Percentiles rank a stretch among this genome's conserved stretches.
Evolutionary conservation across 1,140 invertebrate genomes (phyloP).

Genomic region (Ceratina calcarata): DNA sequence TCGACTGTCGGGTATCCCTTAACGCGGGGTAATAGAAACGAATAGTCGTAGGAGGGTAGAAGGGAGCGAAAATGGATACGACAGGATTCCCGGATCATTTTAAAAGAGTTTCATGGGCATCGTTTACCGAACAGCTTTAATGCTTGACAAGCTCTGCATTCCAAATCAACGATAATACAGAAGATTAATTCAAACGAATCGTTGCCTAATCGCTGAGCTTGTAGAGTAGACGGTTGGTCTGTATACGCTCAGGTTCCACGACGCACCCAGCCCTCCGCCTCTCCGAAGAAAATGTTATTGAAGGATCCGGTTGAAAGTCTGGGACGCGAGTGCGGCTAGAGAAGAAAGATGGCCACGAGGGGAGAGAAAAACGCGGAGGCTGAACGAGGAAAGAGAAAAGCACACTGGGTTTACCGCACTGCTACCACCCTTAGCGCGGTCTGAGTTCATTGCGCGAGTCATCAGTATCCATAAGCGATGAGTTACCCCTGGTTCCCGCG

Average conservation of each 20-base stretch:
- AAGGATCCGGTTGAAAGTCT: conserved; percentile 59
- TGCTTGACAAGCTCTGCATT: neutral
- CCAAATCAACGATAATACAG: neutral
- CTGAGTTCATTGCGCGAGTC: conserved; percentile 80
- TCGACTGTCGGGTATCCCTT: conserved; percentile 57
- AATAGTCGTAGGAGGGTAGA: conserved; percentile 66
- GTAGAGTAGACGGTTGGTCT: neutral
- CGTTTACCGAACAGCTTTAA: neutral
- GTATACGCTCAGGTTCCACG: neutral
- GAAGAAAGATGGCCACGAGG: conserved; percentile 40
- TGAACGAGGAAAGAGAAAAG: conserved; percentile 54
- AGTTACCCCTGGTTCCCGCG: conserved; percentile 72
- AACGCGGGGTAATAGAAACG: conserved; percentile 77
- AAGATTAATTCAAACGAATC: neutral
- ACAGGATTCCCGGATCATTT: conserved; percentile 7
- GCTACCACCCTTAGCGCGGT: conserved; percentile 69
- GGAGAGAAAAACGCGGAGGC: conserved; percentile 34
- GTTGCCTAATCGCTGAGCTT: conserved; percentile 45
- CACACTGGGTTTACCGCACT: conserved; percentile 61
- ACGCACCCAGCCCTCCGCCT: conserved; percentile 9
- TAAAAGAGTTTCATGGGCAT: neutral
- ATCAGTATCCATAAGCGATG: conserved; percentile 82
- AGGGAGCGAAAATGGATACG: conserved; percentile 39
- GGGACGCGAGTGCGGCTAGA: conserved; percentile 8
- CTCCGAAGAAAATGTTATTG: conserved; percentile 76